These are phyloP conservation scores for Sesamia nonagrioides DNA, from an alignment of 1,140 invertebrate species.

Conservation along the genomic window DNA sequence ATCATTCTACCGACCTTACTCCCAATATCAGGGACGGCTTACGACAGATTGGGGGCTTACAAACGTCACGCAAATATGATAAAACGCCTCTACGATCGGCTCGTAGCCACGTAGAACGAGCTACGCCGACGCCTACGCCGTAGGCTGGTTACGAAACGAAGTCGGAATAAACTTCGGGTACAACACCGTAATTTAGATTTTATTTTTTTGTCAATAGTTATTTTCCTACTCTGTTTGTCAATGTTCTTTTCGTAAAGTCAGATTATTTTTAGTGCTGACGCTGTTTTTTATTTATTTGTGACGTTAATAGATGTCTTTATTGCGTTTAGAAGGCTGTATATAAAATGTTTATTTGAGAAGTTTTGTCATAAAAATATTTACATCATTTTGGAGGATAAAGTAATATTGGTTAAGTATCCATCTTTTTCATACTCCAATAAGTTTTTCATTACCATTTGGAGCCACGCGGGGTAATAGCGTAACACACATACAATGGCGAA, in stretches of 20 bases:
- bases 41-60: conserved; percentile 34
- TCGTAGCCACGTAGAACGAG: conserved; percentile 32
- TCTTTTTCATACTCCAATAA: neutral
- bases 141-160: conserved; percentile 37
- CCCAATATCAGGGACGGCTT: conserved; percentile 24
- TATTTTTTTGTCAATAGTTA: conserved; percentile 23
- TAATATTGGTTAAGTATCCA: neutral
- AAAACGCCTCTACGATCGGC: conserved; percentile 35
- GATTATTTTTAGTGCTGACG: conserved; percentile 13
- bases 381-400: neutral
- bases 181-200: conserved; percentile 25
- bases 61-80: conserved; percentile 35
- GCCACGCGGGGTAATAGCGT: too few species aligned
- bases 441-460: neutral
- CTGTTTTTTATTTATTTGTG: conserved; percentile 31
- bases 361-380: conserved; percentile 22
- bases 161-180: conserved; percentile 14
- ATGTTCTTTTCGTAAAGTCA: conserved; percentile 33
- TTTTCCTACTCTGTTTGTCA: conserved; percentile 30
- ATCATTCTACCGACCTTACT: conserved; percentile 33
- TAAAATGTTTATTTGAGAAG: conserved; percentile 36
- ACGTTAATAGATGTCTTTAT: conserved; percentile 34
- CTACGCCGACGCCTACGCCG: conserved; percentile 28
- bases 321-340: conserved; percentile 13
- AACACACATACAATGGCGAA: too few species aligned